Evolutionary conservation across 2,113 vertebrate genomes (phyloP).

Genomic region (Paedocypris sp.): DNA sequence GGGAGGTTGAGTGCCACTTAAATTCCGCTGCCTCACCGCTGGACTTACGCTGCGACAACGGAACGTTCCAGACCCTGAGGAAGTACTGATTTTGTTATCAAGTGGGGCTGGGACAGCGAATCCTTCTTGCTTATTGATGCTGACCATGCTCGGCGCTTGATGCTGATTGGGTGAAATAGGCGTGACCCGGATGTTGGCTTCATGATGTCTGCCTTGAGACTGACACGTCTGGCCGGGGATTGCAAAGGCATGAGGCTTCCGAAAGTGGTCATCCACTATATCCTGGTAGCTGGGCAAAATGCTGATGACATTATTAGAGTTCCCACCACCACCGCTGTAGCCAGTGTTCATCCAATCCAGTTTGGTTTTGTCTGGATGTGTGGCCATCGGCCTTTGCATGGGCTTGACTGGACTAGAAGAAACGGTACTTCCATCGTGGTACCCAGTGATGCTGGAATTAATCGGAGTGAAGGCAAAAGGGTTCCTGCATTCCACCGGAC

Average conservation of each 20-base stretch:
- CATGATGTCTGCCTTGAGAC: slow-evolving; percentile 74
- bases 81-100: slow-evolving; percentile 71
- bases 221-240: slow-evolving; percentile 89
- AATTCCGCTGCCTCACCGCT: slow-evolving; percentile 84
- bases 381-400: slow-evolving; percentile 95
- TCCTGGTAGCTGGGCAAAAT: slow-evolving; percentile 89
- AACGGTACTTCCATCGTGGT: slow-evolving; percentile 82
- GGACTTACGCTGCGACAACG: slow-evolving; percentile 94
- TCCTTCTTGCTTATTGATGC: slow-evolving; percentile 79
- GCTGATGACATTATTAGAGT: slow-evolving; percentile 63
- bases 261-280: slow-evolving; percentile 89
- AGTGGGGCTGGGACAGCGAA: slow-evolving; percentile 94
- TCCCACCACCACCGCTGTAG: slow-evolving; percentile 63
- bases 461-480: slow-evolving; percentile 96
- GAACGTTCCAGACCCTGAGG: slow-evolving; percentile 64
- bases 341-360: slow-evolving; percentile 96
- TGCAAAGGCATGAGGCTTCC: slow-evolving; percentile 93
- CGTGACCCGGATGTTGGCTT: slow-evolving; percentile 82
- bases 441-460: slow-evolving; percentile 82
- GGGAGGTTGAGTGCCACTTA: slow-evolving; percentile 64
- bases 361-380: slow-evolving; percentile 92
- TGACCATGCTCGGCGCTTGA: slow-evolving; percentile 68
- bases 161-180: slow-evolving; percentile 90
- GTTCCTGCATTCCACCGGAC: slow-evolving; percentile 94
- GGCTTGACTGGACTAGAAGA: slow-evolving; percentile 94